phyloP scores from a whole-genome alignment of 2,113 vertebrate species.

The Sialia sialis region DNA sequence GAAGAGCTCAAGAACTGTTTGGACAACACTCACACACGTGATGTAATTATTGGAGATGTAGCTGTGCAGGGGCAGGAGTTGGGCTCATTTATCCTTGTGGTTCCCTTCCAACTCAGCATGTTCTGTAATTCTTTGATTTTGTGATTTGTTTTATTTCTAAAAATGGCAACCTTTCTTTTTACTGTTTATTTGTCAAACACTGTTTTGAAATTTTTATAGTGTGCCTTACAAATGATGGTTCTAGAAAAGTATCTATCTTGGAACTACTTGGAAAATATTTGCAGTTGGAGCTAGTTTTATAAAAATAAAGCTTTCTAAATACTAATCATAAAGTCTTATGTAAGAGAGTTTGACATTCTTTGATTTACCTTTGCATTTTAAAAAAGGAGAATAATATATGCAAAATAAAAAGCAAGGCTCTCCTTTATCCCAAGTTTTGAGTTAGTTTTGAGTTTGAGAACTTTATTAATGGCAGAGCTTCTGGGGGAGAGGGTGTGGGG shows the following conservation, averaged over 20 bases:
- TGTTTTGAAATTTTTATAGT: neutral
- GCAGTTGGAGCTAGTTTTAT: neutral
- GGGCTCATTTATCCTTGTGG: neutral
- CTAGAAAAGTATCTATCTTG: neutral
- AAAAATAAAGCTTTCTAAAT: neutral
- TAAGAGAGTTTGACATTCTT: neutral
- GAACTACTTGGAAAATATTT: neutral
- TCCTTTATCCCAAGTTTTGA: neutral
- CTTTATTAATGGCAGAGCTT: neutral
- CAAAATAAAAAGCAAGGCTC: neutral
- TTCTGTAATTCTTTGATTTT: neutral
- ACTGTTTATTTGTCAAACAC: neutral
- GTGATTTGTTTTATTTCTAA: neutral
- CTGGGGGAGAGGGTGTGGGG: rapidly evolving
- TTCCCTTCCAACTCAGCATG: neutral
- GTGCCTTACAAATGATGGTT: neutral
- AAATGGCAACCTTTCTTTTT: neutral
- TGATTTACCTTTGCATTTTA: neutral
- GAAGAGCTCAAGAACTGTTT: neutral
- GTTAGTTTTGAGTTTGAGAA: neutral
- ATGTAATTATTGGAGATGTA: neutral
- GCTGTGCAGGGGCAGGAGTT: no score
- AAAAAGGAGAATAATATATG: neutral
- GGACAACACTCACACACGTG: neutral
- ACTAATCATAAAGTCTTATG: neutral